Evolutionary conservation across 1,140 invertebrate species (phyloP).

Genomic region (Scaptomyza pallida): DNA sequence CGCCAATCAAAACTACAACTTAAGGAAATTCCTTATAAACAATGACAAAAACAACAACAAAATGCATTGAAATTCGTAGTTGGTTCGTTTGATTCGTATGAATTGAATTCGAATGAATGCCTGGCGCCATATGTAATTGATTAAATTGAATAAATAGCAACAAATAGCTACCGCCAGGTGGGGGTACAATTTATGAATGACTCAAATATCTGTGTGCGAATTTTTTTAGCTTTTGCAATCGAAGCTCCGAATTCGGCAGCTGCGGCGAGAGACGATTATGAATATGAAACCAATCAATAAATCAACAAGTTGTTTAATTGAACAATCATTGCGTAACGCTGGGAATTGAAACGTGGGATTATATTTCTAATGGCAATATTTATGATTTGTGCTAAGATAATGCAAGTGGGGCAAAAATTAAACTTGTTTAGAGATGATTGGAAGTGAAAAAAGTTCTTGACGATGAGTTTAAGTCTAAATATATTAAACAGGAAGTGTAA

Average conservation of each 20-base stretch:
- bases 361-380: background rate
- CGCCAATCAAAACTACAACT: constrained; percentile 2
- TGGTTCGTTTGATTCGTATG: background rate
- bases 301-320: background rate
- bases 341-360: constrained; percentile 8
- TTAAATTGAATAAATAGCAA: constrained; percentile 49
- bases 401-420: background rate
- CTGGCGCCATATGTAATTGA: constrained; percentile 36
- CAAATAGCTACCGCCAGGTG: background rate
- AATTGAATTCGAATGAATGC: constrained; percentile 35
- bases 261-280: constrained; percentile 5
- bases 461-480: too few relatives aligned
- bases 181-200: constrained; percentile 10
- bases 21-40: constrained; percentile 62
- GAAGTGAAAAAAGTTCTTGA: too few relatives aligned
- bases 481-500: too few relatives aligned
- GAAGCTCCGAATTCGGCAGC: too few relatives aligned
- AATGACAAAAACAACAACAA: constrained; percentile 25
- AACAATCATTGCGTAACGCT: background rate
- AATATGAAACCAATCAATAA: constrained; percentile 15
- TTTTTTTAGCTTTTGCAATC: background rate
- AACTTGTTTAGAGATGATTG: background rate
- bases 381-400: background rate
- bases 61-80: background rate
- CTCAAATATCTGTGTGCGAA: constrained; percentile 27